These are phyloP conservation scores for Capricornis sumatraensis DNA, from an alignment of 2,113 vertebrate species.

Conservation along the genomic window DNA sequence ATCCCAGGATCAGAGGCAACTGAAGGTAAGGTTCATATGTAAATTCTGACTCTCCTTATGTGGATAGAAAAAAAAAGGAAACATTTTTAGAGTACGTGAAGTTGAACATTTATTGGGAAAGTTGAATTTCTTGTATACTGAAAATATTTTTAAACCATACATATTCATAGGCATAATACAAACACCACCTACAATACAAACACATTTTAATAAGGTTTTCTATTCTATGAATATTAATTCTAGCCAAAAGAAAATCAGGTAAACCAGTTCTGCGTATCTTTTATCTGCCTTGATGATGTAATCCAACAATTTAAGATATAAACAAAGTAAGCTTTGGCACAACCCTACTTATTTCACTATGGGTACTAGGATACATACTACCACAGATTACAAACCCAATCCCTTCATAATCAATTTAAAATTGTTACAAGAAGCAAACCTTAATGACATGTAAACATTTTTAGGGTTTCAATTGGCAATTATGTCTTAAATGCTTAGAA, in stretches of 20 bases:
- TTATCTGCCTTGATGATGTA: conserved; percentile 60
- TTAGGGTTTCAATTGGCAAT: conserved; percentile 45
- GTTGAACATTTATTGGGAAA: conserved; percentile 85
- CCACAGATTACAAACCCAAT: conserved; percentile 53
- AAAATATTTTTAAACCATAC: conserved; percentile 80
- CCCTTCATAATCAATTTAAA: background rate
- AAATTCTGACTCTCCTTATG: background rate
- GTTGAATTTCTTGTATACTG: conserved; percentile 79
- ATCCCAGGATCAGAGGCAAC: background rate
- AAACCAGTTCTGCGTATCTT: conserved; percentile 57
- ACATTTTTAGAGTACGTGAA: conserved; percentile 74
- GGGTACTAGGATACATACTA: conserved; percentile 53
- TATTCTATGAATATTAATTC: conserved; percentile 68
- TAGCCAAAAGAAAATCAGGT: background rate
- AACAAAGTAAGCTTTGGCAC: conserved; percentile 73
- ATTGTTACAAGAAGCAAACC: conserved; percentile 22
- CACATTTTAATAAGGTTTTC: conserved; percentile 75
- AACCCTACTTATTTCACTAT: conserved; percentile 57
- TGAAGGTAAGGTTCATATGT: background rate
- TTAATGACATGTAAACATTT: conserved; percentile 74
- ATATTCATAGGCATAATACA: conserved; percentile 78
- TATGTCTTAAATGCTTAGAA: conserved; percentile 44
- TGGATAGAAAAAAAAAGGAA: conserved; percentile 27
- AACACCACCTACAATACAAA: conserved; percentile 81
- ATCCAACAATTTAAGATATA: conserved; percentile 34